These are phyloP conservation scores for Diprion similis DNA, from an alignment of 1,140 invertebrate species.

Conservation along the genomic window DNA sequence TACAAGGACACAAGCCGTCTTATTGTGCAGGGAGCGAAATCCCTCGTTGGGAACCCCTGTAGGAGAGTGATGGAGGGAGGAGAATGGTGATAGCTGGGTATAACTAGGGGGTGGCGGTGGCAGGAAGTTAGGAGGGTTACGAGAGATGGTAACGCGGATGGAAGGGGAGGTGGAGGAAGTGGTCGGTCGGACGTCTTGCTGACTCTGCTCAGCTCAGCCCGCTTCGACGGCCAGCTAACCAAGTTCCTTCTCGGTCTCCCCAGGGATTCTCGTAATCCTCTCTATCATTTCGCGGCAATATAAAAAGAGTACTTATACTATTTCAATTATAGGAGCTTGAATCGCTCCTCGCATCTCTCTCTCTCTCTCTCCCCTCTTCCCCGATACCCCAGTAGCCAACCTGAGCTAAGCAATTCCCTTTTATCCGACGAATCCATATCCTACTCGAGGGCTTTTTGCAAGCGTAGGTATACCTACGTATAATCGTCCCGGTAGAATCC, in stretches of 20 bases:
- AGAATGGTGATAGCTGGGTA: background rate
- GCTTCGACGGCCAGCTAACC: constrained; percentile 22
- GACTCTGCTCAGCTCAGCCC: constrained; percentile 30
- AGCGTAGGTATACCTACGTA: no score
- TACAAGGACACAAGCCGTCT: no score
- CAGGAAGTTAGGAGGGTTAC: constrained; percentile 27
- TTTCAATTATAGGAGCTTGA: constrained; percentile 42
- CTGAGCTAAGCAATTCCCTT: constrained; percentile 17
- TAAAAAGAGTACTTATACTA: constrained; percentile 48
- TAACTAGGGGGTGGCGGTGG: constrained; percentile 15
- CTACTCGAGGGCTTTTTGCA: constrained; percentile 12
- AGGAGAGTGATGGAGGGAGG: background rate
- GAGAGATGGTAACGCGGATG: constrained; percentile 11
- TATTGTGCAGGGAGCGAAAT: no score
- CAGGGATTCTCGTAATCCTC: constrained; percentile 46
- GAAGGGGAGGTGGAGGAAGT: constrained; percentile 17
- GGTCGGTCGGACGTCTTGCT: constrained; percentile 28
- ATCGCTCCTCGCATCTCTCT: constrained; percentile 5
- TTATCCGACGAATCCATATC: background rate
- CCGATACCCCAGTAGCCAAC: constrained; percentile 11
- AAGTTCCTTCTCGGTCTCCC: constrained; percentile 29
- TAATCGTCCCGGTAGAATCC: no score
- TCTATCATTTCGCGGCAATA: constrained; percentile 45
- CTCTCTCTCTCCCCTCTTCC: background rate
- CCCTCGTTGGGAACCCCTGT: background rate